A percentile compares a stretch with the other conserved stretches of the same genome.
Conservation (phyloP, 2,888 invertebrate species). For the Lamellibrachia satsuma region DNA sequence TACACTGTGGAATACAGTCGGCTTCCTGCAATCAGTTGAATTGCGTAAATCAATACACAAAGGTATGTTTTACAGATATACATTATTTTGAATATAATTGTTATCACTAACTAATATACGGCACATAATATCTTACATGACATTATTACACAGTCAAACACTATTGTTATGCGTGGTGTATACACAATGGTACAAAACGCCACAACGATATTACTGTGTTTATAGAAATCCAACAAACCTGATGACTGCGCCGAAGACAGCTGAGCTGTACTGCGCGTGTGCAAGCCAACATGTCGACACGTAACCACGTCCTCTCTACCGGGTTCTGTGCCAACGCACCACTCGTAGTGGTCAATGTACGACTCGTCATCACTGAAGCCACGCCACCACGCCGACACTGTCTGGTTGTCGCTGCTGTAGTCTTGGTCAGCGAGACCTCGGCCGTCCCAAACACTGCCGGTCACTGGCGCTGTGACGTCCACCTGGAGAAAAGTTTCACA, state of each 20-base stretch:
- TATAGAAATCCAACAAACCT: neutral
- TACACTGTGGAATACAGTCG: neutral
- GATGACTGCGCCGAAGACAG: neutral
- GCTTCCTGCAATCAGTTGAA: neutral
- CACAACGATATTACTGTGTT: neutral
- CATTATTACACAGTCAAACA: no score
- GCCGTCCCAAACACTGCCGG: neutral
- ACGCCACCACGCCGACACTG: constrained; percentile 13
- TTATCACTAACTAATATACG: neutral
- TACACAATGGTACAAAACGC: no score
- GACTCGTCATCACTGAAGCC: constrained; percentile 12
- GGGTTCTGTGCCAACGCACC: neutral
- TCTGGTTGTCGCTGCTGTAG: neutral
- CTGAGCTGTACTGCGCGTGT: neutral
- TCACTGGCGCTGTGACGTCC: neutral
- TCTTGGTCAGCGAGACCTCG: neutral
- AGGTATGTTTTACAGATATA: neutral
- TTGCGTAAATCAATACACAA: neutral
- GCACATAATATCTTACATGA: no score
- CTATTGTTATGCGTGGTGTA: no score
- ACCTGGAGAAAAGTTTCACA: neutral
- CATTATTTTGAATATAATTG: neutral
- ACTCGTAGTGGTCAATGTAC: neutral
- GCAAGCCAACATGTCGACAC: neutral
- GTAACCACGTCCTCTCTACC: neutral